These are phyloP conservation scores for Cyclargus thomasi DNA, from an alignment of 1,140 invertebrate species.

Conservation along the genomic window DNA sequence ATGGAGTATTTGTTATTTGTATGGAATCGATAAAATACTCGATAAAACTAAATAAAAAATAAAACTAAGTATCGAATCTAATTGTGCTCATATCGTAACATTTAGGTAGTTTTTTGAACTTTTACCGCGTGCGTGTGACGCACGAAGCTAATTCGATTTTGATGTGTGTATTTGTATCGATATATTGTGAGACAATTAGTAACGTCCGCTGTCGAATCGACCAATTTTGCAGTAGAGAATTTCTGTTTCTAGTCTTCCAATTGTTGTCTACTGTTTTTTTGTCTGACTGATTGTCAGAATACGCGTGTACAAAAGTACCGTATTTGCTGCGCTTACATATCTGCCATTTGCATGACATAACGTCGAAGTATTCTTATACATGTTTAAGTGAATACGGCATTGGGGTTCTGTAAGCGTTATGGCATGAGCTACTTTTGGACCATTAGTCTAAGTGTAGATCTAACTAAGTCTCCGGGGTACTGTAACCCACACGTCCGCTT, in stretches of 20 bases:
- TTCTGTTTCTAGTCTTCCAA: background rate
- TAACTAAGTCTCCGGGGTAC: background rate
- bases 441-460: background rate
- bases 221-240: constrained; percentile 12
- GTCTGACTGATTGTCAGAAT: no score
- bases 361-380: no score
- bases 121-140: constrained; percentile 5
- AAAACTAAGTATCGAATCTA: background rate
- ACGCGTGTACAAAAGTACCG: background rate
- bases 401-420: no score
- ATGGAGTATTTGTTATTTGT: background rate
- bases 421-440: background rate
- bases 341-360: no score
- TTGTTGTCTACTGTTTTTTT: background rate
- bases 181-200: background rate
- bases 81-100: background rate
- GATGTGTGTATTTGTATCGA: background rate
- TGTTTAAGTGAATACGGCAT: no score
- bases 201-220: background rate
- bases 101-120: background rate
- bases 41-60: background rate
- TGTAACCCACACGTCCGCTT: constrained; percentile 3
- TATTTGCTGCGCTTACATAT: background rate
- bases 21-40: background rate
- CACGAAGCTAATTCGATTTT: background rate